phyloP scores from a whole-genome alignment of 35 echinoderm and acorn worm genomes.

The Heliocidaris erythrogramma region DNA sequence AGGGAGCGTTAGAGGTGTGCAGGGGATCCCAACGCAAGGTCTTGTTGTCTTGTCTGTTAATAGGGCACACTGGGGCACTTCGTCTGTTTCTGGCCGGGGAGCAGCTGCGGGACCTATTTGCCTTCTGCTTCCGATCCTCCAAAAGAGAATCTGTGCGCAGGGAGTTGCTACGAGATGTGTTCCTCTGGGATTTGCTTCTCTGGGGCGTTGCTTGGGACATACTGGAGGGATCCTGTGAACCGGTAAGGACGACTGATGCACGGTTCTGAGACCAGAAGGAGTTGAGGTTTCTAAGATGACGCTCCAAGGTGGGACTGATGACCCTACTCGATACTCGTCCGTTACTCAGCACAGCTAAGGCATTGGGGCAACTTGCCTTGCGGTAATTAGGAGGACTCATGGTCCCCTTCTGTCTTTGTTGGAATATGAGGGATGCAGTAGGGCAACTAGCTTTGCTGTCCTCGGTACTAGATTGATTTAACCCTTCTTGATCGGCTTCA shows the following conservation, averaged over 20 bases:
- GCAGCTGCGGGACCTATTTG: conserved; percentile 22
- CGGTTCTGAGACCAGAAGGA: conserved; percentile 43
- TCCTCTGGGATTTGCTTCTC: neutral
- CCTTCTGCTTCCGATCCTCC: neutral
- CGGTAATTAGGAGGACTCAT: conserved; percentile 1
- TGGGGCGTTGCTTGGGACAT: neutral
- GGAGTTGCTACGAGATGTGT: neutral
- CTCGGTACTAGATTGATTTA: neutral
- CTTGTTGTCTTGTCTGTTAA: neutral
- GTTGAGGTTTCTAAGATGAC: conserved; percentile 39
- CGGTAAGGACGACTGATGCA: neutral
- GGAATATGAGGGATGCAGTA: conserved; percentile 23
- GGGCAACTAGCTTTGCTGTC: conserved; percentile 21
- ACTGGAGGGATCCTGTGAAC: neutral
- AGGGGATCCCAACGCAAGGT: neutral
- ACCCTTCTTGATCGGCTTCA: neutral
- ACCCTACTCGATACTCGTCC: conserved; percentile 17
- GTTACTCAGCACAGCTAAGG: neutral
- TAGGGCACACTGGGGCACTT: neutral
- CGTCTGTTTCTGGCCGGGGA: neutral
- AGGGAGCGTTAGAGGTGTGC: neutral
- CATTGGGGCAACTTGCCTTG: neutral
- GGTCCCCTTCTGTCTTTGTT: neutral
- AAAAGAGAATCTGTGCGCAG: neutral
- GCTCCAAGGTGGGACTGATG: conserved; percentile 27